Percentiles rank a stretch among this genome's conserved stretches.
phyloP scores from a whole-genome alignment of 1,140 invertebrate species.

The Chironomus striatipennis region DNA sequence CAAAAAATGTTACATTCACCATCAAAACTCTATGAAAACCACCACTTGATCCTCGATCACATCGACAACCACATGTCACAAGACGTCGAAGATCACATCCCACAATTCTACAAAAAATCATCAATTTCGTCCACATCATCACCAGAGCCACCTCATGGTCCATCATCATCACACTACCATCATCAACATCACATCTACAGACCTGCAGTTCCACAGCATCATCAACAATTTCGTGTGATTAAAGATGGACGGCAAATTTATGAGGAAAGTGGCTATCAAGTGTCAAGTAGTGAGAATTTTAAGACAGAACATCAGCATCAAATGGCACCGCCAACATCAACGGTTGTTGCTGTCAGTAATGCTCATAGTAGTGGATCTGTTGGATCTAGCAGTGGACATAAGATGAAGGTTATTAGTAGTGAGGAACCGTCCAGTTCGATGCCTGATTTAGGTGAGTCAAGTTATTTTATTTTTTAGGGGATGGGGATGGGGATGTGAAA shows the following conservation, averaged over 20 bases:
- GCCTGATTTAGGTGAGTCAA: constrained; percentile 67
- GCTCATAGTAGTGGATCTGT: neutral
- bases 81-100: neutral
- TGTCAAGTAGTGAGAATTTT: neutral
- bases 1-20: neutral
- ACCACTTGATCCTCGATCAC: neutral
- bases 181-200: neutral
- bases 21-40: neutral
- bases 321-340: constrained; percentile 16
- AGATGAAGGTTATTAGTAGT: constrained; percentile 32
- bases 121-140: constrained; percentile 1
- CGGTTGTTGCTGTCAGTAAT: neutral
- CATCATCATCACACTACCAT: no score
- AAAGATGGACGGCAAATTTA: neutral
- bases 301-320: neutral
- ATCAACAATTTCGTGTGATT: constrained; percentile 12
- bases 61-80: neutral
- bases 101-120: neutral
- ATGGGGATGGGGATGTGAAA: no score
- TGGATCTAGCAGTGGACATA: neutral
- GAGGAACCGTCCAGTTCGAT: constrained; percentile 76
- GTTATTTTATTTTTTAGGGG: no score
- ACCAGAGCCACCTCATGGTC: neutral
- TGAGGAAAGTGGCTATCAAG: neutral
- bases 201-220: neutral